These are phyloP conservation scores for Orchesella flavescens DNA, from an alignment of 2,888 invertebrate genomes.

Conservation along the genomic window DNA sequence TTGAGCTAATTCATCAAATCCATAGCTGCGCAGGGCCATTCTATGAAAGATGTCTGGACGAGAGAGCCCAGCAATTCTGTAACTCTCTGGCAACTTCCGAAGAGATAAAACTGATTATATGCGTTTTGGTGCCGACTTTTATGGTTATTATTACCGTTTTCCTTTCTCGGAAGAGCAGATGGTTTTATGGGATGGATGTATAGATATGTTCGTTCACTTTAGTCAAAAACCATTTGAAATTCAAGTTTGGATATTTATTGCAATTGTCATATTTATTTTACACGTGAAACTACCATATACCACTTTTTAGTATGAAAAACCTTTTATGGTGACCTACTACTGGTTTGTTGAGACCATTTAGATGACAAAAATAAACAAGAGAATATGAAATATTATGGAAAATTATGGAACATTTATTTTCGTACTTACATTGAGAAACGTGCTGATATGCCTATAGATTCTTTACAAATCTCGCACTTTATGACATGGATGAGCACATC, in stretches of 20 bases:
- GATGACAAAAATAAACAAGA: no score
- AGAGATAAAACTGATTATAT: background rate
- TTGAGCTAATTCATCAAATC: conserved; percentile 9
- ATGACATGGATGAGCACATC: no score
- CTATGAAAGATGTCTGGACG: background rate
- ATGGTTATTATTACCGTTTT: background rate
- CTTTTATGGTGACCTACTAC: no score
- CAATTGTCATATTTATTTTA: background rate
- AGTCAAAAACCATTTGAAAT: background rate
- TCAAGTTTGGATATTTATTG: background rate
- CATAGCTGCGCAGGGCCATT: conserved; percentile 14
- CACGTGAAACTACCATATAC: no score
- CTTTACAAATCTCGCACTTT: no score
- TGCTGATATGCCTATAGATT: no score
- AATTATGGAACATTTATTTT: no score
- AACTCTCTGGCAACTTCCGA: background rate
- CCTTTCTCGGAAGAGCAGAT: background rate
- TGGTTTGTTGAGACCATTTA: no score
- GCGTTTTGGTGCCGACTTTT: background rate
- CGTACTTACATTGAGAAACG: no score
- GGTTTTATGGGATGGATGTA: background rate
- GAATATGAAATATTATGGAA: no score
- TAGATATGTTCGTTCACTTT: background rate
- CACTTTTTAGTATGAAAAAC: no score
- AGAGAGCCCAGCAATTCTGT: background rate